Evolutionary conservation across 1,140 invertebrate species (phyloP), one percentile per base, ranked within the genome.

Genomic region (Lepidostoma basale): DNA sequence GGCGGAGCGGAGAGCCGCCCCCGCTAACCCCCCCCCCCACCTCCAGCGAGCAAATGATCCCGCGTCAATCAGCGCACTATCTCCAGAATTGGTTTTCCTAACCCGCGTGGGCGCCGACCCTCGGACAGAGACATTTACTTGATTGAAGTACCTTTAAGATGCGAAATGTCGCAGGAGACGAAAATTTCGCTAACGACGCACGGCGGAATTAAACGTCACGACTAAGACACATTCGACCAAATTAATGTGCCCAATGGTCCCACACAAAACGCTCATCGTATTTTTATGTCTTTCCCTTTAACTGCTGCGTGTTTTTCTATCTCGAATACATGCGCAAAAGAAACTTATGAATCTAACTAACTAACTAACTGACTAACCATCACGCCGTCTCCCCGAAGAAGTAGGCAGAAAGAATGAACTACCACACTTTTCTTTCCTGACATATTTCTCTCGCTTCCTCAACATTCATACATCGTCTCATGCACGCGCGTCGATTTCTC

Each of bases 1-100:
- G 54, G 30, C 14, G 20, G 54, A 18, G 22, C 36, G 79, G 77
- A n/a, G 72, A 78, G 79, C 80, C 79, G 60, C 69, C 65, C 30
- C 62, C 63, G 58, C 58, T 25, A 28, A 22, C 42, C 54, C 67
- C 60, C 23, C 10, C 45, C 66, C 18, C n/a, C 63, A 56, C 30
- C 65, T 45, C 74, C 73, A 76, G 77, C 76, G 80, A 59, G 54
- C 40, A 59, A 59, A 59, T 59, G 54, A 59, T 59, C 54, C 54
- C 54, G 54, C 54, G 54, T 59, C 54, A 59, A 59, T 59, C 54
- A 59, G 54, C 54, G 54, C 54, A 39, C 54, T 59, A 59, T 59
- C 54, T 59, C 33, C 39, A 20, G 63, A 30, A 59, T 67, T 59
- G 65, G 58, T 59, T 67, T 67, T 67, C 56, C 58, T 67, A 67